Conservation (phyloP, 2,797 vertebrate genomes). For the Valencia hispanica region DNA sequence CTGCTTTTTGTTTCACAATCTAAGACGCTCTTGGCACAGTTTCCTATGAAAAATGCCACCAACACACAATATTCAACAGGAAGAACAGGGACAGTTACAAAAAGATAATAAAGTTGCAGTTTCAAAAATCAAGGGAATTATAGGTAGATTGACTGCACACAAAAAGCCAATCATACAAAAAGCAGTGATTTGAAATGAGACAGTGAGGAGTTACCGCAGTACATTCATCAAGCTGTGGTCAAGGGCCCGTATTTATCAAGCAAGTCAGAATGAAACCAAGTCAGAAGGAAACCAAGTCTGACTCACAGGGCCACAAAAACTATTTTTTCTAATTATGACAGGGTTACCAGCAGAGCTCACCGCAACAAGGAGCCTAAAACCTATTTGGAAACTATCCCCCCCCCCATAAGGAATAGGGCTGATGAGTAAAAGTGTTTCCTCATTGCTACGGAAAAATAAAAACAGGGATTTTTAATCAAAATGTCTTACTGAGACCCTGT, state of each 20-base stretch:
- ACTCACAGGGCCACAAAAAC: not conserved
- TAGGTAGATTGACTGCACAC: slow-evolving; percentile 16
- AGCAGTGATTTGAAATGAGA: slow-evolving; percentile 10
- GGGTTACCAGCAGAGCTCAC: not conserved
- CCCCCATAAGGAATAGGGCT: not conserved
- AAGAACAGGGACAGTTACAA: slow-evolving; percentile 23
- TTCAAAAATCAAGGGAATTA: slow-evolving; percentile 15
- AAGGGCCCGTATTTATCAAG: slow-evolving; percentile 31
- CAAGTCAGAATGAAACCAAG: slow-evolving; percentile 20
- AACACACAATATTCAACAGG: not conserved
- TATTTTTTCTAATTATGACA: not conserved
- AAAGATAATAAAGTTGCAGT: slow-evolving; percentile 19
- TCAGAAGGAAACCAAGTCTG: slow-evolving; percentile 7
- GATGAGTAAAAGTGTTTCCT: not conserved
- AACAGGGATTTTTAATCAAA: not conserved
- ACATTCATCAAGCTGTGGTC: slow-evolving; percentile 48
- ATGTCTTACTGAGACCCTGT: too few relatives aligned
- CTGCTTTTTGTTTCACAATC: not conserved
- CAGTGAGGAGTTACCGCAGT: slow-evolving; percentile 37
- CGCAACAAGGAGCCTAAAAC: not conserved
- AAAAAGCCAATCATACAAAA: slow-evolving; percentile 20
- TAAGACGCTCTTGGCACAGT: not conserved
- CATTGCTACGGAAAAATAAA: too few relatives aligned
- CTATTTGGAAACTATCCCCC: not conserved
- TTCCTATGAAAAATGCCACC: not conserved